Conservation (phyloP, 2,888 invertebrate genomes). For the Chrysina gloriosa region DNA sequence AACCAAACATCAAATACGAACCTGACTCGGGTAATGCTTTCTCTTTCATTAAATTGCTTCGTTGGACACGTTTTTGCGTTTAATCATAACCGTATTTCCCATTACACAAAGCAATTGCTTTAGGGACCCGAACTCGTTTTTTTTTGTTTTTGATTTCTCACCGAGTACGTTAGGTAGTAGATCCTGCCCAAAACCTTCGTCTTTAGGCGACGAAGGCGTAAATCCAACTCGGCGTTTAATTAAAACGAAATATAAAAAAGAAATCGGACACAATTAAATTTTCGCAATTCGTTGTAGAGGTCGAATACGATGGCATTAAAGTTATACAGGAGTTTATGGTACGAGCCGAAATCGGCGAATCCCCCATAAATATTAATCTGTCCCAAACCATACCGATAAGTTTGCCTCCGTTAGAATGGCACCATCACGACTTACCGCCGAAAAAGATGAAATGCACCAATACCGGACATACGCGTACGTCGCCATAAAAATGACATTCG, state of each 20-base stretch:
- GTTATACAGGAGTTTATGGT: conserved; percentile 56
- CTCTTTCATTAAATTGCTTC: background rate
- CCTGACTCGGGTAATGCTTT: background rate
- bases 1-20: background rate
- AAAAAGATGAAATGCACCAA: conserved; percentile 75
- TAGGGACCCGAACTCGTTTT: no score
- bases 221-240: no score
- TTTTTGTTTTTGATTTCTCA: no score
- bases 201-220: no score
- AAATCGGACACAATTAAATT: no score
- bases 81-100: no score
- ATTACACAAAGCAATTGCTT: no score
- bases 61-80: no score
- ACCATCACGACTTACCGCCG: conserved; percentile 70
- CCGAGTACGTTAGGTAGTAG: no score
- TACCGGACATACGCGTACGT: conserved; percentile 74
- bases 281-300: background rate
- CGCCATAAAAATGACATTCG: background rate
- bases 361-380: conserved; percentile 66
- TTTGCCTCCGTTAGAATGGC: conserved; percentile 69
- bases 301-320: conserved; percentile 46
- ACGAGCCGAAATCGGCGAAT: conserved; percentile 58
- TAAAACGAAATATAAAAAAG: no score
- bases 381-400: conserved; percentile 57
- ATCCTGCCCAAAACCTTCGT: no score